Percentiles rank a stretch among this genome's conserved stretches.
Conservation (phyloP, 2,888 invertebrate species). For the Glaucopsyche alexis region DNA sequence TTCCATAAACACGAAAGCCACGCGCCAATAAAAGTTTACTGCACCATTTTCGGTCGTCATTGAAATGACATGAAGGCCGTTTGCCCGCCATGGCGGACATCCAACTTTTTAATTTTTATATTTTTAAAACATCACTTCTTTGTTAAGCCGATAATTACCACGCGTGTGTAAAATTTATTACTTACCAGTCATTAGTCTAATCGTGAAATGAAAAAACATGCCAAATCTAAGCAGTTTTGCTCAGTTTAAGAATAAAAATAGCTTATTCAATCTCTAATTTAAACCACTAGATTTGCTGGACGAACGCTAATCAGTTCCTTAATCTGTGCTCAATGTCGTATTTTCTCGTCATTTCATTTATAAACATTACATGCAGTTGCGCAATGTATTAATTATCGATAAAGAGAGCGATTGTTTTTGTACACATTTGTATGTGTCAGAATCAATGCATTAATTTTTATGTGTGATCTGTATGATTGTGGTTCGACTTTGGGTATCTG, state of each 20-base stretch:
- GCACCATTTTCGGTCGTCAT: conserved; percentile 46
- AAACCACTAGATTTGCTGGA: not conserved
- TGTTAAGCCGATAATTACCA: not conserved
- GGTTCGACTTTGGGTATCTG: not conserved
- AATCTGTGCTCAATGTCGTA: not conserved
- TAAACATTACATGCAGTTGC: conserved; percentile 7
- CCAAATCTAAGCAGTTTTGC: not conserved
- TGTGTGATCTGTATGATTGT: not conserved
- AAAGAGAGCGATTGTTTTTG: not conserved
- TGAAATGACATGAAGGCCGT: conserved; percentile 63
- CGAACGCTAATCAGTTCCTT: not conserved
- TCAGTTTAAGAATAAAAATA: not conserved
- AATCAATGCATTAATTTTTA: not conserved
- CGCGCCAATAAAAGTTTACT: conserved; percentile 7
- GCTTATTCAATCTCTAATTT: not conserved
- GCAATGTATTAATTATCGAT: not conserved
- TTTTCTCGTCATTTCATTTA: conserved; percentile 5
- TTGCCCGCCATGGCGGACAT: conserved; percentile 56
- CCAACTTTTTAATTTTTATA: conserved; percentile 46
- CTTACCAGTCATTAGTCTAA: not conserved
- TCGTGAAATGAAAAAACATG: not conserved
- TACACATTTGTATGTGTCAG: not conserved
- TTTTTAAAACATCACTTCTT: conserved; percentile 12
- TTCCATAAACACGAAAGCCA: conserved; percentile 23
- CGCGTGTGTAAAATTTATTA: not conserved